Evolutionary conservation across 2,888 invertebrate species (phyloP).

Genomic region (Halictus quadricinctus): DNA sequence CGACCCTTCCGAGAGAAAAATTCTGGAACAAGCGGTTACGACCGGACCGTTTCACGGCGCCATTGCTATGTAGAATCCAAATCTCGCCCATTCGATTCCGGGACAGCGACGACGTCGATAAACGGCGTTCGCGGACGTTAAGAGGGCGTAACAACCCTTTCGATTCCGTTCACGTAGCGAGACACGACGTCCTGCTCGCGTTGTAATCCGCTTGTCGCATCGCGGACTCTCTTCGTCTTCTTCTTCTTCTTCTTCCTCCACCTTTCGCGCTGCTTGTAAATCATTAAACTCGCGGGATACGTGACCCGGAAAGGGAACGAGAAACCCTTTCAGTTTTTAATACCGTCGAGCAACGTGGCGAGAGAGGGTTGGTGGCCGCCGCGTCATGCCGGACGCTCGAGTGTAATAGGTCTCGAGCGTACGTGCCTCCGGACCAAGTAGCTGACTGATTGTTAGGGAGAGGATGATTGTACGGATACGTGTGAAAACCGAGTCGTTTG

Average conservation of each 20-base stretch:
- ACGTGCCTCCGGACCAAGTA: slow-evolving; percentile 46
- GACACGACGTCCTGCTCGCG: background rate
- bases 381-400: slow-evolving; percentile 27
- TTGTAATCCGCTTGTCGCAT: slow-evolving; percentile 41
- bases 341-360: slow-evolving; percentile 42
- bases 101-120: background rate
- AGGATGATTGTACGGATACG: slow-evolving; percentile 10
- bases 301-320: slow-evolving; percentile 41
- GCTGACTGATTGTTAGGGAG: slow-evolving; percentile 35
- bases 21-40: no score
- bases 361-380: background rate
- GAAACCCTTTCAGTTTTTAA: slow-evolving; percentile 47
- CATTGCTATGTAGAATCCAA: background rate
- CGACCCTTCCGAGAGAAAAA: no score
- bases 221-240: slow-evolving; percentile 13
- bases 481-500: slow-evolving; percentile 41
- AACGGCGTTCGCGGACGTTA: background rate
- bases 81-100: background rate
- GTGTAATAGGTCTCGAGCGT: slow-evolving; percentile 50
- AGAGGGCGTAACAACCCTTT: slow-evolving; percentile 9
- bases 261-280: slow-evolving; percentile 34
- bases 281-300: slow-evolving; percentile 47
- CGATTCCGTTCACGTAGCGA: slow-evolving; percentile 38
- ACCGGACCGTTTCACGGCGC: background rate
- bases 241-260: background rate